Base-by-base conservation (phyloP, 2,797 vertebrate species). In the Erpetoichthys calabaricus region DNA sequence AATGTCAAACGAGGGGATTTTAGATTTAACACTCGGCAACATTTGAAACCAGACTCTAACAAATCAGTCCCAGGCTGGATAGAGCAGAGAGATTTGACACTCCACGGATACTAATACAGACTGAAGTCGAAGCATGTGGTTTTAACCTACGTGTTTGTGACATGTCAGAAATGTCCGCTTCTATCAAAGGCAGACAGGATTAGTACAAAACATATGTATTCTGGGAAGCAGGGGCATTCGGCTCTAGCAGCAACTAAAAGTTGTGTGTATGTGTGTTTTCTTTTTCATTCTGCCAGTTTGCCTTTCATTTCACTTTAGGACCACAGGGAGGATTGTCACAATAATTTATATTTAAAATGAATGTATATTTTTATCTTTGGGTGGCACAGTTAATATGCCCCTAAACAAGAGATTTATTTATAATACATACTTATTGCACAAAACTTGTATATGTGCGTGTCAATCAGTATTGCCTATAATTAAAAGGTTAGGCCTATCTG, bases 121-220 rank as follows among this genome's bases (percentile, higher is more conserved):
- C 67, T 59, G 55, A 68, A 4, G 1, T 7, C 57, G 52, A 63
- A 42, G 53, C 53, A 44, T 44, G 53, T 45, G 59, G 44, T 59
- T 44, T 59, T 61, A 61, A 61, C 66, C 63, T 58, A 61, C 6
- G 9, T 45, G 63, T 64, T 68, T 66, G 74, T 63, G 64, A 72
- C 69, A 72, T 70, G 42, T 69, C 68, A 68, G 47, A 74, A 61
- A 67, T 77, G 81, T 80, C 80, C 55, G 8, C 62, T 83, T 70
- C 69, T 76, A 80, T 79, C 76, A 79, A 66, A 51, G 42, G 56
- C 7, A 57, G 58, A 62, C 57, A 69, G 66, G 61, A 60, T 1
- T 55, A 66, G 47, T 66, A 80, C 74, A 74, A 74, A 77, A 71
- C 69, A 70, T 71, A 75, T 70, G 67, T 70, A 56, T 7, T 7